phyloP scores from a whole-genome alignment of 2,888 invertebrate species.

The Drosophila phalerata region DNA sequence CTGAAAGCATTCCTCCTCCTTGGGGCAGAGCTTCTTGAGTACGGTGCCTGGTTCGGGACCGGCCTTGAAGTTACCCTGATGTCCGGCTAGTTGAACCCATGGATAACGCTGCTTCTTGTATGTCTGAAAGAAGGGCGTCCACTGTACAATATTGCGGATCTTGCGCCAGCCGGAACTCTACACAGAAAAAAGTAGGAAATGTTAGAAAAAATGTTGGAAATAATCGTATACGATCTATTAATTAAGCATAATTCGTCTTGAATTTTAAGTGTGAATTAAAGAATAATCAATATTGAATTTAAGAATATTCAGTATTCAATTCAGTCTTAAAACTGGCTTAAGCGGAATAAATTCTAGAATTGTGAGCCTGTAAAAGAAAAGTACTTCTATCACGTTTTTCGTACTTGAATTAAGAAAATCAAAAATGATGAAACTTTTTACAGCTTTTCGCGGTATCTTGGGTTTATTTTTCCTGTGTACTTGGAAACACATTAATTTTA shows the following conservation, averaged over 20 bases:
- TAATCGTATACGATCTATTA: background rate
- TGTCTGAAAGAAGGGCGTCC: constrained; percentile 98
- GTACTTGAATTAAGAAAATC: background rate
- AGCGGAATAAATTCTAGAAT: too few species aligned
- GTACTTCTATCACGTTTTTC: background rate
- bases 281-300: background rate
- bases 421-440: background rate
- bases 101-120: constrained; percentile 98
- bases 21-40: constrained; percentile 95
- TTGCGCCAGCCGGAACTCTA: constrained; percentile 97
- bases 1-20: constrained; percentile 95
- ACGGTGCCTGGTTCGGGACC: constrained; percentile 97
- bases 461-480: background rate
- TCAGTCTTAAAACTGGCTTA: background rate
- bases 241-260: too few species aligned
- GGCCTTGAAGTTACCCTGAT: constrained; percentile 97
- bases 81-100: constrained; percentile 98
- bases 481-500: background rate
- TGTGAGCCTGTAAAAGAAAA: background rate
- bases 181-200: background rate
- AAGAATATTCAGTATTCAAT: background rate
- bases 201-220: background rate
- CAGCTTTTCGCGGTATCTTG: background rate
- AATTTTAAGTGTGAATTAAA: background rate
- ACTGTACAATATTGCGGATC: constrained; percentile 96